These are phyloP conservation scores for Zeus faber DNA, from an alignment of 2,113 vertebrate genomes.

Conservation along the genomic window DNA sequence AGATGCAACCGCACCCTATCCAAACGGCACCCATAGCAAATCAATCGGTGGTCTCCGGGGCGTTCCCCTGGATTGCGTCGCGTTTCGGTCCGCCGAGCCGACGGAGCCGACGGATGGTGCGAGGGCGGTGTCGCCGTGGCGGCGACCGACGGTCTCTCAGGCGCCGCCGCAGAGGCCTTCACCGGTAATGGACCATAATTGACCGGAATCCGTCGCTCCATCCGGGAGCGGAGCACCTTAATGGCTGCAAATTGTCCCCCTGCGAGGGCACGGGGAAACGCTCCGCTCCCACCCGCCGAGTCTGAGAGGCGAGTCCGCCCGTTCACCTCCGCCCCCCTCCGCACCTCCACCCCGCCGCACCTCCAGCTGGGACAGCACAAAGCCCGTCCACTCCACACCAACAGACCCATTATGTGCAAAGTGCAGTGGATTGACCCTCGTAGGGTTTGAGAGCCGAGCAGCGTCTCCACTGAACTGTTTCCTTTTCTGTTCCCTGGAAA, in stretches of 20 bases:
- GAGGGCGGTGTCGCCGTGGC: conserved; percentile 64
- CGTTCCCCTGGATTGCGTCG: neutral
- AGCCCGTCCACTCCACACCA: conserved; percentile 46
- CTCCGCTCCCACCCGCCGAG: conserved; percentile 63
- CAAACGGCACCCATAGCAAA: too few species aligned
- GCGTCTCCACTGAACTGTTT: too few species aligned
- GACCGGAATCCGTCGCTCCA: conserved; percentile 86
- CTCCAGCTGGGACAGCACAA: conserved; percentile 69
- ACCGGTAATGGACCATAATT: conserved; percentile 93
- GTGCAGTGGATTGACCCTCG: conserved; percentile 42
- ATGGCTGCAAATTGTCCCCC: conserved; percentile 83
- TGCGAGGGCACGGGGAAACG: conserved; percentile 67
- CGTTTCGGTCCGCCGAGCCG: too few species aligned
- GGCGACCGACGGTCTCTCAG: conserved; percentile 71
- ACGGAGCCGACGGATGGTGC: too few species aligned
- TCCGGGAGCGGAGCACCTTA: conserved; percentile 82
- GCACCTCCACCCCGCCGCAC: conserved; percentile 49
- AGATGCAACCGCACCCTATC: too few species aligned
- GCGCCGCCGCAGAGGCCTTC: conserved; percentile 81
- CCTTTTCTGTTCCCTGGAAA: too few species aligned
- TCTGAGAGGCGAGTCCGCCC: conserved; percentile 61
- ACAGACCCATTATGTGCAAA: conserved; percentile 59
- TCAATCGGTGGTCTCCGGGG: too few species aligned
- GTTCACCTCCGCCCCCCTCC: too few species aligned
- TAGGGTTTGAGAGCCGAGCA: conserved; percentile 1